Evolutionary conservation across 1,140 invertebrate genomes (phyloP).

Genomic region (Macrotrachela quadricornifera): DNA sequence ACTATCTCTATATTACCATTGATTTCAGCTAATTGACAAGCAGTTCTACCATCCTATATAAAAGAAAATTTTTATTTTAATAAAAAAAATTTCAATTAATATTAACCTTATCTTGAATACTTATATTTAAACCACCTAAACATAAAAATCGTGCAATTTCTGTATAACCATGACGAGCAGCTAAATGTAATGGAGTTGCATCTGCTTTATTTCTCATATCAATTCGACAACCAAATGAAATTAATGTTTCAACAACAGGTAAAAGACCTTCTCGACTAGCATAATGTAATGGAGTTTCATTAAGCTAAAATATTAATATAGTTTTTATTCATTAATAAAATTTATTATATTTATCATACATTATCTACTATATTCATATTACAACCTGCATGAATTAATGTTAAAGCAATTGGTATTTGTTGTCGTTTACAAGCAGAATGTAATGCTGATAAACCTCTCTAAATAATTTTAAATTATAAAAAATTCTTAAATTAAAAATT

Average conservation of each 20-base stretch:
- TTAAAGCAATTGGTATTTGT: slow-evolving; percentile 50
- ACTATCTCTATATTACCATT: slow-evolving; percentile 52
- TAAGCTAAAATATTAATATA: slow-evolving; percentile 33
- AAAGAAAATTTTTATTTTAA: not conserved
- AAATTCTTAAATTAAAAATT: slow-evolving; percentile 54
- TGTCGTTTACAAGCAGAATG: slow-evolving; percentile 40
- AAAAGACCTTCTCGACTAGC: slow-evolving; percentile 45
- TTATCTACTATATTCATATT: slow-evolving; percentile 45
- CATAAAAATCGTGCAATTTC: slow-evolving; percentile 52
- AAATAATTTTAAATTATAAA: slow-evolving; percentile 47
- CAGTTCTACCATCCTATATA: slow-evolving; percentile 45
- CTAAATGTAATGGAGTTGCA: slow-evolving; percentile 26
- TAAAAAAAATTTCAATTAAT: not conserved
- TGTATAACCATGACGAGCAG: slow-evolving; percentile 48
- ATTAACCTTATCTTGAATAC: slow-evolving; percentile 37
- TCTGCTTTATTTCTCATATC: slow-evolving; percentile 42
- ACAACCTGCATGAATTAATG: slow-evolving; percentile 74
- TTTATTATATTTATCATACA: slow-evolving; percentile 23
- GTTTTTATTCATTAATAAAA: not conserved
- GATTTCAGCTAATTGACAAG: slow-evolving; percentile 57
- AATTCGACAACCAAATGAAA: slow-evolving; percentile 48
- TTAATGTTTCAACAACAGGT: slow-evolving; percentile 46
- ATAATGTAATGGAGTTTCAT: slow-evolving; percentile 52
- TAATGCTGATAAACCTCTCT: slow-evolving; percentile 37
- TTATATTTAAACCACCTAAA: slow-evolving; percentile 46